Evolutionary conservation across 2,113 vertebrate species (phyloP).

Genomic region (Steatornis caripensis): DNA sequence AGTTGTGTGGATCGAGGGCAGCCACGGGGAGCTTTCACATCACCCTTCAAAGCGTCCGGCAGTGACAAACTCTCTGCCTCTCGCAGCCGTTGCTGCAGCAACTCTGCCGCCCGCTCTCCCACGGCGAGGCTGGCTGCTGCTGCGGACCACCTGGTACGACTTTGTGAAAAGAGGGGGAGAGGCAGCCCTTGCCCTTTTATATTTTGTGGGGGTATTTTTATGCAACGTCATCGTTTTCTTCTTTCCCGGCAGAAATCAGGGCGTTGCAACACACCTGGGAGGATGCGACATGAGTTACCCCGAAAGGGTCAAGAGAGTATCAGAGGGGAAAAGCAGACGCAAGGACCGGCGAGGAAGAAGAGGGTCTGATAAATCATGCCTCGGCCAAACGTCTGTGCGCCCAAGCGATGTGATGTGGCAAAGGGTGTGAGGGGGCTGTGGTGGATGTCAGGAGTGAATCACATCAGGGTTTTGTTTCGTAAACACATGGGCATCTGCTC

Average conservation of each 20-base stretch:
- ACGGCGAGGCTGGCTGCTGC: accelerated
- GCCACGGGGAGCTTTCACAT: background rate
- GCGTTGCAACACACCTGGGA: accelerated
- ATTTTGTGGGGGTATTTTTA: background rate
- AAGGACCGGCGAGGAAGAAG: background rate
- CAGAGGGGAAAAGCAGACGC: background rate
- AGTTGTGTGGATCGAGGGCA: background rate
- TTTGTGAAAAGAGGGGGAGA: background rate
- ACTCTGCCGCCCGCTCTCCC: accelerated
- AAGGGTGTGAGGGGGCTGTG: accelerated
- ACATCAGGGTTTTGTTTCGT: accelerated
- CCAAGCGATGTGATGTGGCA: background rate
- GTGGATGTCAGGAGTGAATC: background rate
- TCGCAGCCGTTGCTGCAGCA: background rate
- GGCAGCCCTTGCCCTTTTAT: accelerated
- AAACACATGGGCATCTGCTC: background rate
- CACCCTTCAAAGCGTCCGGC: accelerated
- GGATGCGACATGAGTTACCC: background rate
- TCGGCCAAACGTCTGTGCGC: background rate
- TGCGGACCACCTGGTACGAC: accelerated
- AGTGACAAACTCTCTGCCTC: background rate
- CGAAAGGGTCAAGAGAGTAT: background rate
- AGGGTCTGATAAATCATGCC: background rate
- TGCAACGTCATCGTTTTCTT: accelerated
- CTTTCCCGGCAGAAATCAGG: background rate